A percentile compares a stretch with the other conserved stretches of the same genome.
phyloP scores from a whole-genome alignment of 1,140 invertebrate species.

The Marisa cornuarietis region DNA sequence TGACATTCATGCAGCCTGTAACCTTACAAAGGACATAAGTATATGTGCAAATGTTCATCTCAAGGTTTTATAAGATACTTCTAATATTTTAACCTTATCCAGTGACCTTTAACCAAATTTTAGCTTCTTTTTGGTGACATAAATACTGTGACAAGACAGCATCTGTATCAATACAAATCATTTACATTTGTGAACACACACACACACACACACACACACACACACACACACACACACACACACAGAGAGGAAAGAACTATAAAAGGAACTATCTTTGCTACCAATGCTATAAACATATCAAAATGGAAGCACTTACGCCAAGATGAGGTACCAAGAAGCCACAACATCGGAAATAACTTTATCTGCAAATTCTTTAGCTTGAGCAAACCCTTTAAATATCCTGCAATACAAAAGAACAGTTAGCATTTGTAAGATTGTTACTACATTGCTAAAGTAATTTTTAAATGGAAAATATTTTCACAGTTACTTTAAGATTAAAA shows the following conservation, averaged over 20 bases:
- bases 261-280: neutral
- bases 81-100: no score
- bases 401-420: conserved; percentile 38
- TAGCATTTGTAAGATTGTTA: neutral
- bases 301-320: conserved; percentile 65
- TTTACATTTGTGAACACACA: neutral
- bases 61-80: no score
- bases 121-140: neutral
- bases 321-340: conserved; percentile 76
- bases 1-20: no score
- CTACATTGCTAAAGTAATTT: no score
- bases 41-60: no score
- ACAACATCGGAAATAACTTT: conserved; percentile 82
- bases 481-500: no score
- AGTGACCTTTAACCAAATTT: neutral
- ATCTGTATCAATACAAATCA: neutral
- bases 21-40: no score
- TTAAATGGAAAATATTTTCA: no score
- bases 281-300: neutral
- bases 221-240: neutral
- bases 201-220: neutral
- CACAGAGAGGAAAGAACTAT: neutral
- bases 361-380: conserved; percentile 69
- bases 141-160: neutral
- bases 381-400: conserved; percentile 53